Conservation (phyloP, 2,797 vertebrate genomes). For the Oreortyx pictus region DNA sequence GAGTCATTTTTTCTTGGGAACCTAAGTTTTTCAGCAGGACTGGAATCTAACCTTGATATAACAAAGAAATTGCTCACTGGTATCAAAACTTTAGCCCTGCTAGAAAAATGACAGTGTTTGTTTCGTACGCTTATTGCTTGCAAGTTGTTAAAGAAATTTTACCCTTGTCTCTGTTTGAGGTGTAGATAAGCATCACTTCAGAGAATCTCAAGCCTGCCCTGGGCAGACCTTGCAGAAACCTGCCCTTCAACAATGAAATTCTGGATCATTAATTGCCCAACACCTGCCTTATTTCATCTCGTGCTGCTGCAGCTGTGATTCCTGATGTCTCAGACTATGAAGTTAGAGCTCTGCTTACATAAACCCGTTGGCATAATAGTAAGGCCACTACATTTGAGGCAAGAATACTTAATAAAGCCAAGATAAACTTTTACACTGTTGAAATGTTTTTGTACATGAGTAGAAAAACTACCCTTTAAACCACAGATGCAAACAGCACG, state of each 20-base stretch:
- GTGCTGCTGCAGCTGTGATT: neutral
- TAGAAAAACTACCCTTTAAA: slow-evolving; percentile 21
- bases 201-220: neutral
- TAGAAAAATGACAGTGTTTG: slow-evolving; percentile 19
- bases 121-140: neutral
- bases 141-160: neutral
- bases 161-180: neutral
- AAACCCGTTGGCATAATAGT: slow-evolving; percentile 24
- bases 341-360: neutral
- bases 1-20: neutral
- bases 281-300: neutral
- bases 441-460: slow-evolving; percentile 7
- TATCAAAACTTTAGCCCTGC: neutral
- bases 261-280: neutral
- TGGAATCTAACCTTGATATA: neutral
- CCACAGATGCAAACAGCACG: neutral
- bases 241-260: neutral
- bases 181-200: neutral
- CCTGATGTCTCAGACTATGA: neutral
- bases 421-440: slow-evolving; percentile 6
- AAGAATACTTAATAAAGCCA: slow-evolving; percentile 49
- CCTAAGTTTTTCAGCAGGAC: neutral
- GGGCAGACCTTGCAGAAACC: neutral
- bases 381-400: slow-evolving; percentile 21
- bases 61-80: neutral